A percentile compares a stretch with the other conserved stretches of the same genome.
Conservation (phyloP, 2,888 invertebrate genomes). For the Drepanosiphum platanoidis region DNA sequence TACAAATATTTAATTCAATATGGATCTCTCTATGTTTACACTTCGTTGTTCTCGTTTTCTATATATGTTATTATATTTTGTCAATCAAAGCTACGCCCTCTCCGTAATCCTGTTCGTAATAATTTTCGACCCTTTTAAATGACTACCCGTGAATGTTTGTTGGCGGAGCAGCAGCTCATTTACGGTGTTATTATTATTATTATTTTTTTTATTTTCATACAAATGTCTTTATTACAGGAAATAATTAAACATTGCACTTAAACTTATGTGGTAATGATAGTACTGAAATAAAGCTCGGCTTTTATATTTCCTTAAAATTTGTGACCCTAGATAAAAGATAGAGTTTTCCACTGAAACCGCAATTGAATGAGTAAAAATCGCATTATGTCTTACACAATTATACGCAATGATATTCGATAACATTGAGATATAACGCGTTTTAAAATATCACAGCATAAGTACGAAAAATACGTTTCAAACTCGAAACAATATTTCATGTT, state of each 20-base stretch:
- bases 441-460: no score
- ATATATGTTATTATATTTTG: slow-evolving; percentile 22
- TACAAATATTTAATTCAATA: slow-evolving; percentile 44
- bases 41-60: slow-evolving; percentile 23
- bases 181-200: background rate
- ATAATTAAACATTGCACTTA: slow-evolving; percentile 24
- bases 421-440: no score
- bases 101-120: slow-evolving; percentile 35
- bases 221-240: slow-evolving; percentile 45
- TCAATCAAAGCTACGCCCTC: slow-evolving; percentile 34
- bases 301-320: background rate
- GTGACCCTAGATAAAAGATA: background rate
- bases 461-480: no score
- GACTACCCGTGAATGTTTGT: background rate
- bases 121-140: background rate
- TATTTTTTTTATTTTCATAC: slow-evolving; percentile 18
- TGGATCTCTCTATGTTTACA: slow-evolving; percentile 38
- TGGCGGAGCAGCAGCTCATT: background rate
- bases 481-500: no score
- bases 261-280: slow-evolving; percentile 18
- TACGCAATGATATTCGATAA: no score
- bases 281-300: background rate
- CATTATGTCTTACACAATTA: background rate
- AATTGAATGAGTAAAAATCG: slow-evolving; percentile 6
- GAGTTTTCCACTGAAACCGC: background rate